Percentiles rank a stretch among this genome's conserved stretches.
These are phyloP conservation scores for Camptogramma bilineatum DNA, from an alignment of 2,888 invertebrate species.

Conservation along the genomic window DNA sequence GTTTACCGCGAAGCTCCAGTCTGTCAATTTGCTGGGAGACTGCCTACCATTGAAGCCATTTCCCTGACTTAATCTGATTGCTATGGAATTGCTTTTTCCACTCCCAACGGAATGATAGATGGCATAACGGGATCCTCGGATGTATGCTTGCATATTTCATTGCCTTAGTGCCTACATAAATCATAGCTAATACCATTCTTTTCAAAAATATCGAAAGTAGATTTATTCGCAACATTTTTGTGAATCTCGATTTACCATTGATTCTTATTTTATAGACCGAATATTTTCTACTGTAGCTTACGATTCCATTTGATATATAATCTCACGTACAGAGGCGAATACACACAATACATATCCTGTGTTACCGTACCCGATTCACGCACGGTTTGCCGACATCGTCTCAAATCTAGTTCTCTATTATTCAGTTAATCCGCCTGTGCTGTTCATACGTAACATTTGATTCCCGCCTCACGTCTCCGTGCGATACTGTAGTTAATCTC, in stretches of 20 bases:
- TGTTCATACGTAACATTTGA: slow-evolving; percentile 44
- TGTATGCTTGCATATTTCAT: slow-evolving; percentile 36
- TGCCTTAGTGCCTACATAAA: slow-evolving; percentile 21
- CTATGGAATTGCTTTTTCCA: slow-evolving; percentile 40
- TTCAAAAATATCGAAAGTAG: slow-evolving; percentile 1
- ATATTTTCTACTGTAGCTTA: neutral
- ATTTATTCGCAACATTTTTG: neutral
- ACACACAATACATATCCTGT: slow-evolving; percentile 11
- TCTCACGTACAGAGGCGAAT: slow-evolving; percentile 13
- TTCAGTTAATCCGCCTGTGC: slow-evolving; percentile 43
- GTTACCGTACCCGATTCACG: slow-evolving; percentile 23
- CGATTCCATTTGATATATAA: slow-evolving; percentile 11
- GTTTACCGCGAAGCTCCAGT: slow-evolving; percentile 25
- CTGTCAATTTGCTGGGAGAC: slow-evolving; percentile 35
- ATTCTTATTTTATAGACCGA: neutral
- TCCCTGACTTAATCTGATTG: slow-evolving; percentile 36
- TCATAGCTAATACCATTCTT: slow-evolving; percentile 22
- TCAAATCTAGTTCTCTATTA: slow-evolving; percentile 38
- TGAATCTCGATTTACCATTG: neutral
- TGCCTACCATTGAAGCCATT: slow-evolving; percentile 31
- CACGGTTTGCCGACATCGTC: slow-evolving; percentile 23
- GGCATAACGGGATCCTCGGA: slow-evolving; percentile 38
- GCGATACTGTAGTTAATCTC: slow-evolving; percentile 64
- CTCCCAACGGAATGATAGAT: slow-evolving; percentile 41
- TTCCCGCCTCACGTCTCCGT: slow-evolving; percentile 36